Evolutionary conservation across 2,113 vertebrate genomes (phyloP).

Genomic region (Lycocorax pyrrhopterus): DNA sequence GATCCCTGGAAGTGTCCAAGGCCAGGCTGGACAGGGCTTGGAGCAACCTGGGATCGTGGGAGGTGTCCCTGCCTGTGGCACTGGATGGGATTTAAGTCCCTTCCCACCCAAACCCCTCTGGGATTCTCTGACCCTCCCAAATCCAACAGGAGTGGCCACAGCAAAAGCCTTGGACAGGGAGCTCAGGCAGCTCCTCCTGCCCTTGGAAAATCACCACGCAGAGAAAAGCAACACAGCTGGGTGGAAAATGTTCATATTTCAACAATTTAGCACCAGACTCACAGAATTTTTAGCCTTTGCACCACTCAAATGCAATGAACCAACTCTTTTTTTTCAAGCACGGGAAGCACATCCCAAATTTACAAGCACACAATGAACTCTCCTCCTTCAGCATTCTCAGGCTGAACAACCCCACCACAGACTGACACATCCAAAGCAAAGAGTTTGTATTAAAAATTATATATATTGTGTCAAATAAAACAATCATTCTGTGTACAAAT

Average conservation of each 20-base stretch:
- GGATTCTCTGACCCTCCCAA: neutral
- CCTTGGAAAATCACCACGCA: neutral
- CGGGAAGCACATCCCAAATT: neutral
- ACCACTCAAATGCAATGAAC: neutral
- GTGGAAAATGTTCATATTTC: neutral
- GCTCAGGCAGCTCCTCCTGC: neutral
- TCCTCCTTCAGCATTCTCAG: neutral
- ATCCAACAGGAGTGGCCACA: neutral
- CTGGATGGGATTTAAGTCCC: neutral
- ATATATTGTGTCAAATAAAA: constrained; percentile 57
- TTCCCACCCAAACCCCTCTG: neutral
- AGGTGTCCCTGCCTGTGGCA: neutral
- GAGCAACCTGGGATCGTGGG: neutral
- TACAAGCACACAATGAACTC: neutral
- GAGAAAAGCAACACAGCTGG: neutral
- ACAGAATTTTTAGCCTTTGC: neutral
- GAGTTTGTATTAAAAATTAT: neutral
- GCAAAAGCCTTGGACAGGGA: neutral
- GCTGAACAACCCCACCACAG: neutral
- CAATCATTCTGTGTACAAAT: constrained; percentile 9
- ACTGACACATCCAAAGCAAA: neutral
- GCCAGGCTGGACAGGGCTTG: neutral
- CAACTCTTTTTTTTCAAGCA: neutral
- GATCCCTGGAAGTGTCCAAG: neutral
- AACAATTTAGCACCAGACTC: neutral